Evolutionary conservation across 2,797 vertebrate species (phyloP), one percentile per base, ranked within the genome.

Genomic region (Discoglossus pictus): DNA sequence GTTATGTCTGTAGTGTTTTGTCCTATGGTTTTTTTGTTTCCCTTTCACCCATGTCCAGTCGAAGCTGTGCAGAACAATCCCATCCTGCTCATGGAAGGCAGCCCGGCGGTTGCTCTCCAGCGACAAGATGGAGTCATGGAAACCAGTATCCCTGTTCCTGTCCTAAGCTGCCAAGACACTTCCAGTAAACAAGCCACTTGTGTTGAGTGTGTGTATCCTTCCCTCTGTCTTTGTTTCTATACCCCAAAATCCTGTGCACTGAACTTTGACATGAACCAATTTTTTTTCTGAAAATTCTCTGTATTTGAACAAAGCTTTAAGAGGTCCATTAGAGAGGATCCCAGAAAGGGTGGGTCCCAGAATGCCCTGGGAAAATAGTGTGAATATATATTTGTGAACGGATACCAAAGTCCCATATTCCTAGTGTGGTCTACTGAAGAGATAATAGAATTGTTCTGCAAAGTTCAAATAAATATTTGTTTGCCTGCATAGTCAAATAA

Each of bases 21-120:
- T 83, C 83, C 70, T 82, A 78, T 82, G 88, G 90, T 88, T 81
- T 78, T 82, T 88, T 90, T 89, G 79, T 83, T 79, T 87, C 86
- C 78, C 62, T 70, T 82, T 76, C 70, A 60, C 85, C 79, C 89
- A 82, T 87, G 87, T 94, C 83, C 84, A 97, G 94, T 97, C 76
- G 94, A 98, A 89, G 94, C 94, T 87, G 87, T 97, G 90, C 96
- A 98, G 92, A 96, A 90, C 92, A 93, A 92, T 81, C 91, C 93
- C 72, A 91, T 92, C 86, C 92, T 98, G 84, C 90, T 98, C 75
- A 88, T 94, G 88, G 94, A 98, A 88, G 92, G 89, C 70, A 86
- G 83, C 80, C 85, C 91, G 75, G 79, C 91, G 84, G 84, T 79
- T 86, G 88, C 90, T 81, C 88, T 92, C 79, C 94, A 93, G 84